Evolutionary conservation across 2,113 vertebrate species (phyloP), one percentile per base, ranked within the genome.

Genomic region (Charadrius vociferus): DNA sequence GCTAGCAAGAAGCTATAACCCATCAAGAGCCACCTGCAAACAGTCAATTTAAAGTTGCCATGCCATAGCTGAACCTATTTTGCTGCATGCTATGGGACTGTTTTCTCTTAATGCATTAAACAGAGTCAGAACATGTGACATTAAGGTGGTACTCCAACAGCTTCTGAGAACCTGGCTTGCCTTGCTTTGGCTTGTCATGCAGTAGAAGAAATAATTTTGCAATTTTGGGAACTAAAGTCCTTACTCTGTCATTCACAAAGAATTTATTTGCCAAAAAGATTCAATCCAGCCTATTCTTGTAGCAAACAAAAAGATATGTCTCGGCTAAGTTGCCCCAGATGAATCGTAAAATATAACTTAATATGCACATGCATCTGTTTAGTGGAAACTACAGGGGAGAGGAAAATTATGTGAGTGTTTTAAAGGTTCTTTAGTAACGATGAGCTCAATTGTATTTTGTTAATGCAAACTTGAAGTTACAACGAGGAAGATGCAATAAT

Each of bases 281-380:
- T 75, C 9, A 72, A 16, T 85, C 39, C 66, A 86, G 62, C 34
- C 61, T 72, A 27, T 62, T 88, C 75, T 82, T 41, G 52, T 43
- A 79, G 67, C 32, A 79, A 91, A 77, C 43, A 86, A 62, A 72
- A 88, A 91, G 65, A 62, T 71, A 53, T 26, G 30, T 55, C 67
- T 89, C 24, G 43, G 66, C 22, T 94, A 83, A 91, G 36, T 79
- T 91, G 37, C 15, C 90, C 86, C 84, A 58, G 68, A 55, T 88
- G 90, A 96, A 93, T 90, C 1, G 1, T 92, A 93, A 97, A 95
- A 91, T 81, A 63, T 52, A 84, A 67, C 79, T 93, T 93, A 84
- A 87, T 88, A 90, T 77, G 84, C 45, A 81, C 15, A 34, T 84
- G 63, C 83, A 91, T 91, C 90, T 95, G 86, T 82, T 96, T 95